A percentile compares a stretch with the other conserved stretches of the same genome.
Conservation (phyloP, 2,113 vertebrate species). For the Calidris pygmaea region DNA sequence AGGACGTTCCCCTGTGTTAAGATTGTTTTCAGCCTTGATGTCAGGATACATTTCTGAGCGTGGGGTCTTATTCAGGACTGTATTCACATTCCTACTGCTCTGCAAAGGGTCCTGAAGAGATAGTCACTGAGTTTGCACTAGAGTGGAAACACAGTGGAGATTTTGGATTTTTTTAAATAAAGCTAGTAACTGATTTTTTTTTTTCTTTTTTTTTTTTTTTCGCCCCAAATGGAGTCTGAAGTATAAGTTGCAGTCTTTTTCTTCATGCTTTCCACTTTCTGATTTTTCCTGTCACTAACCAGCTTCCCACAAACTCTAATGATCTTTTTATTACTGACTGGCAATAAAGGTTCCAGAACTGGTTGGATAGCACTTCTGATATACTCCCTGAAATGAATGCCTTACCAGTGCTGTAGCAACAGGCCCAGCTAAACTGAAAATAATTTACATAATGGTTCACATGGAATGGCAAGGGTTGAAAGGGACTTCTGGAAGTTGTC, state of each 20-base stretch:
- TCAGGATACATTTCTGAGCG: neutral
- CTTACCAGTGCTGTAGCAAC: neutral
- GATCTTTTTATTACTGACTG: neutral
- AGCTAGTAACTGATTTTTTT: neutral
- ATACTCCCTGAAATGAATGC: neutral
- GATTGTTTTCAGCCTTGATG: neutral
- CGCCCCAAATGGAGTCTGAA: neutral
- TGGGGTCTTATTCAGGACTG: neutral
- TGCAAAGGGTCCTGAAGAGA: neutral
- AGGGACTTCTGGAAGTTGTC: neutral
- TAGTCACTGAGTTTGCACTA: neutral
- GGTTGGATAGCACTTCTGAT: neutral
- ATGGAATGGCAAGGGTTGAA: neutral
- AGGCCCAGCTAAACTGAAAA: neutral
- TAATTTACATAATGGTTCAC: neutral
- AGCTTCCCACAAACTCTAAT: neutral
- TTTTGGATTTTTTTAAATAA: neutral
- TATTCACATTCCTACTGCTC: neutral
- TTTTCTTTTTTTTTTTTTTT: neutral
- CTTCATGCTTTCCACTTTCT: neutral
- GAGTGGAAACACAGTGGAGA: neutral
- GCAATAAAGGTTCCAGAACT: neutral
- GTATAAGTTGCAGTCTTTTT: neutral
- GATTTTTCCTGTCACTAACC: neutral
- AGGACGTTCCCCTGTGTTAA: neutral